These are phyloP conservation scores for Dinocampus coccinellae DNA, from an alignment of 2,888 invertebrate species.

Conservation along the genomic window DNA sequence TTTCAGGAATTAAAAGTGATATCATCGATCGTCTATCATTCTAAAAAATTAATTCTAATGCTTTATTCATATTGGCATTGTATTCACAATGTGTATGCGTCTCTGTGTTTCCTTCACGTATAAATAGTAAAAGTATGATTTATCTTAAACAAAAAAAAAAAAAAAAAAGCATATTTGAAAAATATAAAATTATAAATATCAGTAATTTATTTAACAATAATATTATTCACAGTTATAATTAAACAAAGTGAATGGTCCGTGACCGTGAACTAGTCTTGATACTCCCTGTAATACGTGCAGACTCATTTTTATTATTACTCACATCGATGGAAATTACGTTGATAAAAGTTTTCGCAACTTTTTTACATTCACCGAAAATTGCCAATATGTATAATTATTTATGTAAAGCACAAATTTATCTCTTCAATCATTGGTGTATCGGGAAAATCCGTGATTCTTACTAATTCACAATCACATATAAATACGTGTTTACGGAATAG, in stretches of 20 bases:
- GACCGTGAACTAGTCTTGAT: constrained; percentile 50
- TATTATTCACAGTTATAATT: constrained; percentile 29
- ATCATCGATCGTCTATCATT: constrained; percentile 9
- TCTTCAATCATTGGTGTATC: not conserved
- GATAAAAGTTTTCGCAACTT: not conserved
- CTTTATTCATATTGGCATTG: not conserved
- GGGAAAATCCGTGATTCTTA: constrained; percentile 30
- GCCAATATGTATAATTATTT: not conserved
- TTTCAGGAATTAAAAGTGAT: not conserved
- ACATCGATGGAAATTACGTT: not conserved
- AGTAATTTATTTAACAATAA: constrained; percentile 41
- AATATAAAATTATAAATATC: not conserved
- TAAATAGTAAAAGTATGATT: not conserved
- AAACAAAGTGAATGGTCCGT: constrained; percentile 55
- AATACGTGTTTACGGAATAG: constrained; percentile 2
- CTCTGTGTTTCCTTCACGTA: not conserved
- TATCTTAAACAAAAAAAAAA: not conserved
- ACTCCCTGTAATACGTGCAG: not conserved
- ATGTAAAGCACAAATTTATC: not conserved
- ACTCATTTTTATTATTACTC: constrained; percentile 41
- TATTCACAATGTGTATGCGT: not conserved
- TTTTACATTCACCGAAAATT: not conserved
- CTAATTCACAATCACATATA: not conserved
- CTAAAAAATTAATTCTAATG: not conserved
- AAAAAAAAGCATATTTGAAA: constrained; percentile 1